Evolutionary conservation across 2,113 vertebrate species (phyloP).

Genomic region (Alces alces): DNA sequence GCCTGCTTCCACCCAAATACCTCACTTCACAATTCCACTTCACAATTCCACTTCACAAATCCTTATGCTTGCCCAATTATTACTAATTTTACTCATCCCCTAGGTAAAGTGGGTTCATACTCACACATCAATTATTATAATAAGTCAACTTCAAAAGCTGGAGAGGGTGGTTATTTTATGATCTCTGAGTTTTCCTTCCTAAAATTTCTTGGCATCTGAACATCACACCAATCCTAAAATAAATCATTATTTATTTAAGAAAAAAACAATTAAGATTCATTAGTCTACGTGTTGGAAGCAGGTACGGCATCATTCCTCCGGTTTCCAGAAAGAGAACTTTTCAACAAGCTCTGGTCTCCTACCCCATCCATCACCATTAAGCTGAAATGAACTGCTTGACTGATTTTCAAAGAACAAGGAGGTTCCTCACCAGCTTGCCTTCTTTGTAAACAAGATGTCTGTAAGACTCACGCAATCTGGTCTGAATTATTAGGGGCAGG

Average conservation of each 20-base stretch:
- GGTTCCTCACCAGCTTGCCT: background rate
- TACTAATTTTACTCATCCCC: slow-evolving; percentile 20
- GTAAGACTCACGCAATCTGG: background rate
- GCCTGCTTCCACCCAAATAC: background rate
- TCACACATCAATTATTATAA: slow-evolving; percentile 27
- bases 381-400: background rate
- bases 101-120: background rate
- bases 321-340: background rate
- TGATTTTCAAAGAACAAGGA: background rate
- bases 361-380: background rate
- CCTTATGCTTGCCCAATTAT: background rate
- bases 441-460: background rate
- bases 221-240: background rate
- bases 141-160: background rate
- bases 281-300: background rate
- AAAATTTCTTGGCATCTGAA: background rate
- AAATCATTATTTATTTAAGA: slow-evolving; percentile 9
- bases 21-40: background rate
- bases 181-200: background rate
- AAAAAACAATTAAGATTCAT: slow-evolving; percentile 20
- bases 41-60: background rate
- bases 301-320: background rate
- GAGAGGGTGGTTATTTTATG: background rate
- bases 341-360: background rate
- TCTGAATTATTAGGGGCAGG: background rate